Percentiles rank a stretch among this genome's conserved stretches.
Conservation (phyloP, 2,113 vertebrate genomes). For the Chrysochloris asiatica region DNA sequence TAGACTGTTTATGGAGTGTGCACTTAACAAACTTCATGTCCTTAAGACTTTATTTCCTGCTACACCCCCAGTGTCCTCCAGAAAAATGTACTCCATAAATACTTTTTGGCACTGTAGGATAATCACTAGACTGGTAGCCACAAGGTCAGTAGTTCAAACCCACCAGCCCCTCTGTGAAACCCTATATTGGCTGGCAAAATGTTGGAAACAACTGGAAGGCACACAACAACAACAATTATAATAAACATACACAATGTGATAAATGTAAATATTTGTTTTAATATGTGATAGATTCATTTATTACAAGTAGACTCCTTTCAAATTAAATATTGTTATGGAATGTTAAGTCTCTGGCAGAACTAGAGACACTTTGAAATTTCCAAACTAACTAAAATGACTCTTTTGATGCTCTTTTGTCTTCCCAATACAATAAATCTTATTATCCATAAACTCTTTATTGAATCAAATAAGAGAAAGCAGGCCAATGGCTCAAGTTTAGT, state of each 20-base stretch:
- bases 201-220: no score
- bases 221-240: neutral
- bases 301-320: neutral
- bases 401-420: neutral
- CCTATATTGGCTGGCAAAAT: no score
- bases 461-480: neutral
- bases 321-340: neutral
- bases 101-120: no score
- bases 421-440: neutral
- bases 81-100: neutral
- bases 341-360: neutral
- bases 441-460: neutral
- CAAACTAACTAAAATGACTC: neutral
- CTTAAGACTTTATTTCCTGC: neutral
- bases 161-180: no score
- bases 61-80: neutral
- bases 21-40: neutral
- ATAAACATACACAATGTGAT: neutral
- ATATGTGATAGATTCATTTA: neutral
- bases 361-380: neutral
- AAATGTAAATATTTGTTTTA: neutral
- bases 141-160: no score
- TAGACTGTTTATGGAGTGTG: neutral
- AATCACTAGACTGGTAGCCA: no score
- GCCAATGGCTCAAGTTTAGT: neutral